Conservation (phyloP, 1,140 invertebrate species). For the Camponotus vicinus region DNA sequence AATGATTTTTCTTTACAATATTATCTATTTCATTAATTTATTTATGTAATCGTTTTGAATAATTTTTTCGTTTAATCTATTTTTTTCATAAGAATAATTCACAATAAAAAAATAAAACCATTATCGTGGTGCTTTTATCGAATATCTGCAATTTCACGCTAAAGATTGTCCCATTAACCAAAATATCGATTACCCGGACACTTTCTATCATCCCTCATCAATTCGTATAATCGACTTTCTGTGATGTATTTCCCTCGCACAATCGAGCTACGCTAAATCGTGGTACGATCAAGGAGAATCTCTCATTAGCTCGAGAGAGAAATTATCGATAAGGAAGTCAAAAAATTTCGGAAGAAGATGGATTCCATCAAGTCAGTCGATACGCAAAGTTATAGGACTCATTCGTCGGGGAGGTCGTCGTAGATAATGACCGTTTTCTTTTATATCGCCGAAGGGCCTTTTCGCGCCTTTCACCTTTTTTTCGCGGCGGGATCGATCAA, state of each 20-base stretch:
- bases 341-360: slow-evolving; percentile 33
- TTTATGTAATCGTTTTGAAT: neutral
- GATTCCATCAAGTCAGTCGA: slow-evolving; percentile 13
- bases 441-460: slow-evolving; percentile 9
- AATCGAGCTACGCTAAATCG: slow-evolving; percentile 21
- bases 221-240: slow-evolving; percentile 35
- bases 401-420: slow-evolving; percentile 37
- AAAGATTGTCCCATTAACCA: slow-evolving; percentile 44
- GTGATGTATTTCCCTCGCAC: neutral
- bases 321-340: neutral
- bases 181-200: slow-evolving; percentile 35
- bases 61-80: neutral
- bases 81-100: neutral
- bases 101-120: slow-evolving; percentile 23
- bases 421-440: slow-evolving; percentile 59
- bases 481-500: slow-evolving; percentile 64
- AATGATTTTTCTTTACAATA: neutral
- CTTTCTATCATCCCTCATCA: slow-evolving; percentile 18
- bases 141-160: slow-evolving; percentile 29
- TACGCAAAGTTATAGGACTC: slow-evolving; percentile 21
- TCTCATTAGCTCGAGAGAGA: slow-evolving; percentile 4
- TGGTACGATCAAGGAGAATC: slow-evolving; percentile 7
- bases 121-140: slow-evolving; percentile 18
- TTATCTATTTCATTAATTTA: neutral
- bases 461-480: slow-evolving; percentile 21